Conservation (phyloP, 2,888 invertebrate species). For the Rhyacophila evoluta region DNA sequence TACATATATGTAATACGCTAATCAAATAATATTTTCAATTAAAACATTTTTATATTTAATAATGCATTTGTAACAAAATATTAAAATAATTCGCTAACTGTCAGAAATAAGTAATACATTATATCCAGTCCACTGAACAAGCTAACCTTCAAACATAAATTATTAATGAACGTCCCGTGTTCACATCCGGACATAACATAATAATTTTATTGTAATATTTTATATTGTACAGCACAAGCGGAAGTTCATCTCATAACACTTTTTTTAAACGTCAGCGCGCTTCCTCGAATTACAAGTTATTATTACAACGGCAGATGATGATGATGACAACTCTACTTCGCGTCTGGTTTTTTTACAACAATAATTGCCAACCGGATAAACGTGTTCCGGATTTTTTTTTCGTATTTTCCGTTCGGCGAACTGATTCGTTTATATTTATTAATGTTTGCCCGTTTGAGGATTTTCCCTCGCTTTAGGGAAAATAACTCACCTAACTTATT, state of each 20-base stretch:
- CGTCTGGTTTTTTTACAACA: background rate
- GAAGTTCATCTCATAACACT: constrained; percentile 40
- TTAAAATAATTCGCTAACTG: too few relatives aligned
- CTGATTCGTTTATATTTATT: background rate
- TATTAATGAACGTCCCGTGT: background rate
- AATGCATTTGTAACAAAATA: background rate
- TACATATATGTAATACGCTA: too few relatives aligned
- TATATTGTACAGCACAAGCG: constrained; percentile 23
- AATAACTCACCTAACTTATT: too few relatives aligned
- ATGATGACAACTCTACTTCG: background rate
- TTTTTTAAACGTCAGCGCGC: constrained; percentile 30
- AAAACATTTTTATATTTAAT: too few relatives aligned
- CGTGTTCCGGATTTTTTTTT: constrained; percentile 18
- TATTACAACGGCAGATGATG: background rate
- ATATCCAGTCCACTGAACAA: background rate
- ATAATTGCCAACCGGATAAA: constrained; percentile 22
- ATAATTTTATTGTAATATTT: constrained; percentile 42
- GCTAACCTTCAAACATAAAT: constrained; percentile 8
- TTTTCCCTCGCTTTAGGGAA: background rate
- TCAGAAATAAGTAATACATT: background rate
- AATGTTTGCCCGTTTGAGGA: background rate
- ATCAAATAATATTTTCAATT: too few relatives aligned
- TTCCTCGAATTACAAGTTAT: constrained; percentile 29
- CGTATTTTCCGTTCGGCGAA: background rate
- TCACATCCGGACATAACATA: constrained; percentile 39